phyloP scores from a whole-genome alignment of 2,113 vertebrate species.

The Elgaria multicarinata region DNA sequence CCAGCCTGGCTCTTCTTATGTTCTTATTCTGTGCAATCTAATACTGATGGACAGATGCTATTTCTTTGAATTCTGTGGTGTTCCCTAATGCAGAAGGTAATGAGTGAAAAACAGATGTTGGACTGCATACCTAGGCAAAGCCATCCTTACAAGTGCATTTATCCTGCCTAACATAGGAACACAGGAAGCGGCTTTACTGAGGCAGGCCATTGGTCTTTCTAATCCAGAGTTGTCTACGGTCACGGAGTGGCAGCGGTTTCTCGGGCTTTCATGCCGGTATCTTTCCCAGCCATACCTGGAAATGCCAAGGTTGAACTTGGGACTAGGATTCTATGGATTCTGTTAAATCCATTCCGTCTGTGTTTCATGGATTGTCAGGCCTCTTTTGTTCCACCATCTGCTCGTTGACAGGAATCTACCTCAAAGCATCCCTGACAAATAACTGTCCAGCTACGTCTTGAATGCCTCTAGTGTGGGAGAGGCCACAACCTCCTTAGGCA shows the following conservation, averaged over 20 bases:
- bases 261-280: background rate
- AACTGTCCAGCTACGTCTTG: too few relatives aligned
- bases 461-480: too few relatives aligned
- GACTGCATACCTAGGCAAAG: background rate
- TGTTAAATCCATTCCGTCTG: too few relatives aligned
- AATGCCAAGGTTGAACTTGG: background rate
- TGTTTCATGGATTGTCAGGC: too few relatives aligned
- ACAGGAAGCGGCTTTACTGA: too few relatives aligned
- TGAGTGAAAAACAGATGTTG: background rate
- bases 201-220: too few relatives aligned
- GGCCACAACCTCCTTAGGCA: too few relatives aligned
- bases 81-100: background rate
- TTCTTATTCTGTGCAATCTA: background rate
- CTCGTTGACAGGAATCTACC: too few relatives aligned
- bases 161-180: background rate
- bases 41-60: background rate
- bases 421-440: too few relatives aligned
- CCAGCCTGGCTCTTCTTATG: too few relatives aligned
- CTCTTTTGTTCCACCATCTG: too few relatives aligned
- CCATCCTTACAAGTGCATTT: background rate
- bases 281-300: background rate
- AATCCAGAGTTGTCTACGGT: background rate
- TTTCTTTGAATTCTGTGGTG: background rate
- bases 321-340: too few relatives aligned
- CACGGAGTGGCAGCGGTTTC: background rate